Evolutionary conservation across 1,140 invertebrate genomes (phyloP), one percentile per base, ranked within the genome.

Genomic region (Achroia grisella): DNA sequence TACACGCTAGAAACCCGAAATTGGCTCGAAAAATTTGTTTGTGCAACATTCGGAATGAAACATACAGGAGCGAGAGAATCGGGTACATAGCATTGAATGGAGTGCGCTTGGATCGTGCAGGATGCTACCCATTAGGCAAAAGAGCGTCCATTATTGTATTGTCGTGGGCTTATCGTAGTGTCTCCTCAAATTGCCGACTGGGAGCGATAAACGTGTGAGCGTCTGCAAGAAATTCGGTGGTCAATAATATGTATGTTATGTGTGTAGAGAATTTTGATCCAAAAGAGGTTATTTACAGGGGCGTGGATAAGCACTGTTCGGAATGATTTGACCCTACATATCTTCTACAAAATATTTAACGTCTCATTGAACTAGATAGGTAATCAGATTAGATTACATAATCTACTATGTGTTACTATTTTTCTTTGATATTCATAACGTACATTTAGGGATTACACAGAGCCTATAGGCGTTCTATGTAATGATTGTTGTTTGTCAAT

Each of bases 81-180:
- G 63, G 58, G 48, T 64, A 72, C 71, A 65, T 70, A 74, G 65
- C 73, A 73, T 67, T 75, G 74, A 84, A 77, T 84, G 77, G 71
- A 70, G 61, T 63, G 62, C 66, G 67, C 63, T 60, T 63, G 62
- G 59, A 46, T 46, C 52, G 61, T 55, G 59, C 80, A 81, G 80
- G 80, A 84, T 81, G 74, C 65, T 55, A 32, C 44, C 76, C 67
- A 81, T 84, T 81, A 81, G 75, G 65, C 67, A 66, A 71, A 70
- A 71, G 69, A 74, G 68, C 77, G 67, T 46, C 73, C 72, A 84
- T 84, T 81, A 81, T 75, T 71, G 74, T 77, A 80, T 81, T 84
- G 77, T 79, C 77, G 77, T 80, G 71, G 74, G 72, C 63, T 75
- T 83, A 72, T 74, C 61, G 76, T 76, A 70, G 66, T 62, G 61